Conservation (phyloP, 2,113 vertebrate genomes). For the Picathartes gymnocephalus region DNA sequence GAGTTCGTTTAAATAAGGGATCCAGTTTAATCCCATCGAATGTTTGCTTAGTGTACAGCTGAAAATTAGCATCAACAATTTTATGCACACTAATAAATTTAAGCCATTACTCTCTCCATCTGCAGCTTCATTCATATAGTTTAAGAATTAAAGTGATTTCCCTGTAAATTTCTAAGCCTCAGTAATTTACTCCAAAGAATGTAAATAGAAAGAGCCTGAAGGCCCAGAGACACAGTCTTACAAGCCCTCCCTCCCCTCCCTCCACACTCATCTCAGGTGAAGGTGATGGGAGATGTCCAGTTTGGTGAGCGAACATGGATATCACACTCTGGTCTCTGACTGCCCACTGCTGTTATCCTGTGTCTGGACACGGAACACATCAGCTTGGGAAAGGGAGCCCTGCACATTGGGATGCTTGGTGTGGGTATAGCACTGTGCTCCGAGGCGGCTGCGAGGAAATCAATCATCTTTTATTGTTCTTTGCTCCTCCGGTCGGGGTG, state of each 20-base stretch:
- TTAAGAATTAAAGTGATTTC: conserved; percentile 59
- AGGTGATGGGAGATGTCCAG: fast-evolving
- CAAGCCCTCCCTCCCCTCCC: not conserved
- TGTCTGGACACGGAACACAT: fast-evolving
- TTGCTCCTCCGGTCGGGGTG: not conserved
- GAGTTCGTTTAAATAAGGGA: conserved; percentile 57
- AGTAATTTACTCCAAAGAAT: conserved; percentile 45
- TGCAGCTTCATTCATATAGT: conserved; percentile 59
- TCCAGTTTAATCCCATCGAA: conserved; percentile 45
- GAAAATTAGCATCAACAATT: conserved; percentile 65
- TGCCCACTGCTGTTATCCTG: not conserved
- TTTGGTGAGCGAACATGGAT: fast-evolving
- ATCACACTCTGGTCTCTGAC: fast-evolving
- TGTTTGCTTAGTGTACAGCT: conserved; percentile 51
- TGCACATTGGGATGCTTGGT: not conserved
- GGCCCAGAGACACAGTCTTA: not conserved
- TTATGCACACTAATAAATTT: conserved; percentile 62
- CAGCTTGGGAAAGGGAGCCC: not conserved
- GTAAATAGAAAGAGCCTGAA: conserved; percentile 49
- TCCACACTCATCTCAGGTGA: not conserved
- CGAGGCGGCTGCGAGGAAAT: not conserved
- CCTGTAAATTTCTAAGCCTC: conserved; percentile 32
- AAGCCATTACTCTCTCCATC: conserved; percentile 66
- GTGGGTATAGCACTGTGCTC: not conserved
- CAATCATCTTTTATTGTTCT: conserved; percentile 50